Evolutionary conservation across 2,797 vertebrate species (phyloP).

Genomic region (Myotis vivesi): DNA sequence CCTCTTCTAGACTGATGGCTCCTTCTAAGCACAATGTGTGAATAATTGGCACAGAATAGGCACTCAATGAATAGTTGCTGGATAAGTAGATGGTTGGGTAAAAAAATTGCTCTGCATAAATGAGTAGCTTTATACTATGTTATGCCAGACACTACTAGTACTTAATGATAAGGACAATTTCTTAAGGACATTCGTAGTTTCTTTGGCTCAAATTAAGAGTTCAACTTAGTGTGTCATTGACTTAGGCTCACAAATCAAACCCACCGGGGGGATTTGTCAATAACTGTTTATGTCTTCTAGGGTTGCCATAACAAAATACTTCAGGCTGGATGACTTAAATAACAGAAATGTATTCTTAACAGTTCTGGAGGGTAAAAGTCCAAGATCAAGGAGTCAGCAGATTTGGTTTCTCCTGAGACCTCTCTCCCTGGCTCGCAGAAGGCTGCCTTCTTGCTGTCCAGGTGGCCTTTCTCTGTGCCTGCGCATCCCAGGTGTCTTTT

Average conservation of each 20-base stretch:
- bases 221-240: background rate
- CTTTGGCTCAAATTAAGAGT: constrained; percentile 28
- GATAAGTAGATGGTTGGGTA: background rate
- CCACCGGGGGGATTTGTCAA: background rate
- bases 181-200: background rate
- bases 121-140: background rate
- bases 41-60: background rate
- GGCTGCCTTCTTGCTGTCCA: background rate
- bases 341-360: background rate
- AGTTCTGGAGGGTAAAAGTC: background rate
- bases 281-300: background rate
- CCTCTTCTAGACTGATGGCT: background rate
- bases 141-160: background rate
- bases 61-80: background rate
- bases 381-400: background rate
- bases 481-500: background rate
- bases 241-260: background rate
- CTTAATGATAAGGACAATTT: background rate
- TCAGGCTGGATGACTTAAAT: background rate
- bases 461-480: background rate
- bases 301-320: background rate
- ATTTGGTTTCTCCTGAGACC: background rate
- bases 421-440: background rate
- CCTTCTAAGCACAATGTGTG: background rate
- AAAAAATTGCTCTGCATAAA: background rate